These are phyloP conservation scores for Cerastis leucographa DNA, from an alignment of 2,888 invertebrate genomes.

Conservation along the genomic window DNA sequence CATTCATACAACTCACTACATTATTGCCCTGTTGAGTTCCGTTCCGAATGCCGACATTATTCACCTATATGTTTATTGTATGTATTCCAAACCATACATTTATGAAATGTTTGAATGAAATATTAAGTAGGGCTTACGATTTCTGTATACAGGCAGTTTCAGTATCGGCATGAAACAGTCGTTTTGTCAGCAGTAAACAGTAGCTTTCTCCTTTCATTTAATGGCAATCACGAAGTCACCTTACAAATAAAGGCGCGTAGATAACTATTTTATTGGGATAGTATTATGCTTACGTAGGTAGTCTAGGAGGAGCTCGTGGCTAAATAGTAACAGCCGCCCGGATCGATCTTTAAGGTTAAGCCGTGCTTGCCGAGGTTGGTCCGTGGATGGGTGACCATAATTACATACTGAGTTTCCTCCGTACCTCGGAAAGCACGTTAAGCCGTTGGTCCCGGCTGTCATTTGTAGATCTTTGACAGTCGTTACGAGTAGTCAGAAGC, in stretches of 20 bases:
- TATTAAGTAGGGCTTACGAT: not conserved
- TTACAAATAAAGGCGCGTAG: not conserved
- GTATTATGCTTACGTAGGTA: too few relatives aligned
- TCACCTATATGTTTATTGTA: constrained; percentile 23
- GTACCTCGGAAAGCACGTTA: too few relatives aligned
- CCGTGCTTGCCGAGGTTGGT: too few relatives aligned
- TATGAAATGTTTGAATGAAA: constrained; percentile 20
- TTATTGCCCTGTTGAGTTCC: constrained; percentile 48
- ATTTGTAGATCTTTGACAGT: too few relatives aligned
- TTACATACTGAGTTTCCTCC: too few relatives aligned
- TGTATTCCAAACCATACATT: constrained; percentile 9
- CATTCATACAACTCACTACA: constrained; percentile 43
- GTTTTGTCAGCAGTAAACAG: not conserved
- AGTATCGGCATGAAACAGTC: not conserved
- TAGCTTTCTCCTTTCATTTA: not conserved
- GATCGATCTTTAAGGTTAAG: too few relatives aligned
- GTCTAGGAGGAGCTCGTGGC: too few relatives aligned
- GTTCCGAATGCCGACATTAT: constrained; percentile 30
- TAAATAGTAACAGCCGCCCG: too few relatives aligned
- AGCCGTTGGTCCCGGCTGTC: too few relatives aligned
- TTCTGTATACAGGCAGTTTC: not conserved
- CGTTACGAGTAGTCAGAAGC: too few relatives aligned
- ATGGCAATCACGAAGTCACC: not conserved
- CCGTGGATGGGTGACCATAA: too few relatives aligned
- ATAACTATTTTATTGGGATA: too few relatives aligned